Evolutionary conservation across 2,797 vertebrate genomes (phyloP), one percentile per base, ranked within the genome.

Genomic region (Enteromius mattozi): DNA sequence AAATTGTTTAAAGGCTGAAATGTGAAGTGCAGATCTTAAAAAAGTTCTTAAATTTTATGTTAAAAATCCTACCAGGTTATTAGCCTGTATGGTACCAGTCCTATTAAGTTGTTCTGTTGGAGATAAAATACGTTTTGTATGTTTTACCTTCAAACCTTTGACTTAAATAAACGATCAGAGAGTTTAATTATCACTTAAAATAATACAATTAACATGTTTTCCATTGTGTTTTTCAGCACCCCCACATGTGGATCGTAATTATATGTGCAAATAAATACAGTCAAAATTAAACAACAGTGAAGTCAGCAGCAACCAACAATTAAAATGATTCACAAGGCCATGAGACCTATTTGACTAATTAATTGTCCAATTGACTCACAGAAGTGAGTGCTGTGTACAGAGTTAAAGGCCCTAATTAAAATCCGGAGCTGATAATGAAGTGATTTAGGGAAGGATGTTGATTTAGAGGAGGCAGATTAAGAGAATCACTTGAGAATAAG

Each of bases 311-410:
- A 74, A 66, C n/a, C 78, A 81, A 86, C 88, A 82, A 91, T 93
- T 88, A 91, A 88, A 78, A 88, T 85, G 68, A 87, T 78, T 87
- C 85, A 85, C 78, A 85, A 87, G 85, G 82, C 81, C 61, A 72
- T 61, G 85, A 51, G 86, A 88, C 75, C 78, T 85, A 87, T 90
- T 91, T 90, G 82, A 88, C 85, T 88, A 91, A 92, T 88, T 88
- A 87, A 88, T 87, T 88, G 88, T 87, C 87, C 87, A 88, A 89
- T 92, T 84, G 81, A 93, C 89, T 89, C 91, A 78, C 66, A 79
- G 27, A 71, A 83, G 80, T 80, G 21, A 68, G 72, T 21, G 83
- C 81, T 69, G 83, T 74, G 80, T 47, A 65, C 63, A 61, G 75
- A 81, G 70, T 82, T 78, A 81, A 88, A 85, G 75, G 49, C 59